Base-by-base conservation (phyloP, 2,797 vertebrate genomes). In the Melanitta fusca region DNA sequence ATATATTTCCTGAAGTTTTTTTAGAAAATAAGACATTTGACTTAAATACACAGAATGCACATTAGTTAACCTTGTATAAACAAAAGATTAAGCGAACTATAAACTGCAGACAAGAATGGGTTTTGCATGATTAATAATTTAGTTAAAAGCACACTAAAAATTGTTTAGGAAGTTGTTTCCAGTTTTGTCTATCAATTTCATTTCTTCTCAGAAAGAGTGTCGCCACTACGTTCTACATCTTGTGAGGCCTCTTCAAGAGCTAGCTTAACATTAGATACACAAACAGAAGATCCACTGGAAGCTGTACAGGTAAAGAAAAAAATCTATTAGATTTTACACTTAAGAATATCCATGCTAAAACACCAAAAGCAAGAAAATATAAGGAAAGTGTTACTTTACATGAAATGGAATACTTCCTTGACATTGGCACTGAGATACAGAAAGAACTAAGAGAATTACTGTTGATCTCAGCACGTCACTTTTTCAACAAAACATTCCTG, bases 191-290 rank as follows among this genome's bases (percentile, higher is more conserved):
- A 72, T 86, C 32, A 79, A 56, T 85, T 95, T 97, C 77, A 97
- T 78, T 98, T 98, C 91, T 96, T 96, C 73, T 97, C 93, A 47
- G 92, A 70, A 80, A 45, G 71, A 84, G 43, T 69, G 90, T 97
- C 94, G 90, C 89, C 94, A 65, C 68, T 41, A 60, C 89, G 72
- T 56, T 93, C 73, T 68, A 43, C 30, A 34, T 75, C 93, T 53
- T 24, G 78, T 19, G 53, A 81, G 51, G 80, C 18, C 21, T 97
- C 97, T 81, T 95, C 95, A 64, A 85, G 80, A 74, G 96, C 73
- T 6, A 85, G 81, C 83, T 96, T 94, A 90, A 81, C 82, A 43
- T 95, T 68, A 83, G 91, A 61, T 62, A 68, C 75, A 80, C 85
- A 92, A 72, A 32, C 91, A 89, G 98, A 95, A 82, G 96, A 88